A percentile compares a stretch with the other conserved stretches of the same genome.
These are phyloP conservation scores for Centropus unirufus DNA, from an alignment of 2,113 vertebrate genomes.

Conservation along the genomic window DNA sequence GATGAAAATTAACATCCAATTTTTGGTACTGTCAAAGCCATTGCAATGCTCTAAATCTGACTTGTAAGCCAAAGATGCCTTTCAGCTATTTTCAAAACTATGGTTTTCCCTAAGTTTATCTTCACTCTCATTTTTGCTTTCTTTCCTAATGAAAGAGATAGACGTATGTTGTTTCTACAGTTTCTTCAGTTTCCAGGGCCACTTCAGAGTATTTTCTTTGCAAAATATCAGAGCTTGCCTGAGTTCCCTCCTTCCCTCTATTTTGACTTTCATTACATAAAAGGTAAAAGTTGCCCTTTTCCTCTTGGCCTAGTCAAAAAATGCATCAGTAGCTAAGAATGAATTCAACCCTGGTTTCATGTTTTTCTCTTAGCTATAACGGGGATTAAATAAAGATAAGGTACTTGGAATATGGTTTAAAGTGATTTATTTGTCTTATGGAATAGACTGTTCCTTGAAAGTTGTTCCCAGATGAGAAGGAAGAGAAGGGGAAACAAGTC, in stretches of 20 bases:
- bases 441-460: background rate
- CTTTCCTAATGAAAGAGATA: background rate
- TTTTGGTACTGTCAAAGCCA: background rate
- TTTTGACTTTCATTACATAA: background rate
- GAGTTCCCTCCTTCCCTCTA: background rate
- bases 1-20: background rate
- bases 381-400: background rate
- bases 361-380: background rate
- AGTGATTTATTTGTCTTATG: background rate
- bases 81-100: background rate
- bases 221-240: background rate
- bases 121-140: background rate
- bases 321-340: background rate
- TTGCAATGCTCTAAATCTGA: background rate
- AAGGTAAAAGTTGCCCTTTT: background rate
- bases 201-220: background rate
- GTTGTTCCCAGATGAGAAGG: background rate
- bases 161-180: background rate
- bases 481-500: background rate
- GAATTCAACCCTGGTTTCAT: background rate
- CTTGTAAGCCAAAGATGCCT: background rate
- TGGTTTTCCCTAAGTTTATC: background rate
- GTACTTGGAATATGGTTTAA: background rate
- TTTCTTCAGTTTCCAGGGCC: background rate
- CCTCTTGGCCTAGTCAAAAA: background rate